Percentiles rank a stretch among this genome's conserved stretches.
Evolutionary conservation across 2,888 invertebrate genomes (phyloP).

Genomic region (Quadriops clusia): DNA sequence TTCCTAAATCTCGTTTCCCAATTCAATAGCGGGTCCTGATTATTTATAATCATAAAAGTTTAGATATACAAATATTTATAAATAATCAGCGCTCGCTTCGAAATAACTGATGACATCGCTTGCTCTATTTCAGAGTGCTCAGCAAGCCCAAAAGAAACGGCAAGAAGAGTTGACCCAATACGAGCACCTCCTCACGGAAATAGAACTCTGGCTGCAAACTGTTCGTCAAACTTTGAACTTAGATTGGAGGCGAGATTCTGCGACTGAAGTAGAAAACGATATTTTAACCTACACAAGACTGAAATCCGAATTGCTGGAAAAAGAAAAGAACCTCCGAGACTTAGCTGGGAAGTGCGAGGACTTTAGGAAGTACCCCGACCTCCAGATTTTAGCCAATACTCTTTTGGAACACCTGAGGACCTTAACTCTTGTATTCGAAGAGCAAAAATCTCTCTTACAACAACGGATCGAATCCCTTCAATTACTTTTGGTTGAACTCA

Average conservation of each 20-base stretch:
- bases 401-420: conserved; percentile 45
- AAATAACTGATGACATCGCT: background rate
- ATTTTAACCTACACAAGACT: conserved; percentile 29
- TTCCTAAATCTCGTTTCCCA: no score
- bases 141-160: conserved; percentile 41
- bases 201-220: conserved; percentile 43
- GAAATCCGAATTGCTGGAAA: conserved; percentile 33
- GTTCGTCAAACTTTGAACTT: conserved; percentile 29
- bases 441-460: conserved; percentile 50
- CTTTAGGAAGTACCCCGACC: conserved; percentile 38
- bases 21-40: no score
- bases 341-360: conserved; percentile 39
- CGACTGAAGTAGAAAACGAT: conserved; percentile 26
- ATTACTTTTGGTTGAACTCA: conserved; percentile 36
- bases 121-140: conserved; percentile 38
- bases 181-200: conserved; percentile 40
- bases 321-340: conserved; percentile 39
- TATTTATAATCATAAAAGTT: no score
- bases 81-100: no score
- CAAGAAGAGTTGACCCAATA: conserved; percentile 44
- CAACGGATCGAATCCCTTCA: conserved; percentile 46
- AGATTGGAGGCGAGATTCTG: conserved; percentile 21
- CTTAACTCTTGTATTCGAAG: conserved; percentile 45
- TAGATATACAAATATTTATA: no score
- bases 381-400: conserved; percentile 36